phyloP scores from a whole-genome alignment of 2,888 invertebrate genomes.

The Druceiella hillmani region DNA sequence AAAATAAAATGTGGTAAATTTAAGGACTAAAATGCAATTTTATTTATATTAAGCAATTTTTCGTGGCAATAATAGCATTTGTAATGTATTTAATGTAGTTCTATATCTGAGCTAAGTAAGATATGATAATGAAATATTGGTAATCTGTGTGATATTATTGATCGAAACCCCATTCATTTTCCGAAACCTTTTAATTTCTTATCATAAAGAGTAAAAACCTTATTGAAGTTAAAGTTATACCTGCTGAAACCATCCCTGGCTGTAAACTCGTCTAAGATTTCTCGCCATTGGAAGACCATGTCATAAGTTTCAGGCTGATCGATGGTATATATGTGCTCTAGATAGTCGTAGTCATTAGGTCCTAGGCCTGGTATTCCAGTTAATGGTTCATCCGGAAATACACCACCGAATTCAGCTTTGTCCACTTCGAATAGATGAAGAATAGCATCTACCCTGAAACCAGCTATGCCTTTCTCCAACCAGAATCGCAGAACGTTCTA shows the following conservation, averaged over 20 bases:
- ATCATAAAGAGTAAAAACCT: too few relatives aligned
- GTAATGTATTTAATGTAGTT: too few relatives aligned
- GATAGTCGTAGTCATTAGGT: conserved; percentile 49
- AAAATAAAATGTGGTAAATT: too few relatives aligned
- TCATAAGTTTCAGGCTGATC: conserved; percentile 56
- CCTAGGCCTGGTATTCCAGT: conserved; percentile 36
- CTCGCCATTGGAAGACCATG: conserved; percentile 62
- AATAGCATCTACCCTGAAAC: conserved; percentile 78
- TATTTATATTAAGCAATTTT: too few relatives aligned
- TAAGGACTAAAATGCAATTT: too few relatives aligned
- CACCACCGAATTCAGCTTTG: conserved; percentile 29
- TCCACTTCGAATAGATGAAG: conserved; percentile 40
- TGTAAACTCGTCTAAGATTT: conserved; percentile 53
- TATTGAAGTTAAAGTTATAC: too few relatives aligned
- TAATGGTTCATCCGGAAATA: conserved; percentile 51
- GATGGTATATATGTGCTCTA: conserved; percentile 58
- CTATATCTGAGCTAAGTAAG: too few relatives aligned
- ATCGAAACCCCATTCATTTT: background rate
- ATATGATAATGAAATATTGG: too few relatives aligned
- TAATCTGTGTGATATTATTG: too few relatives aligned
- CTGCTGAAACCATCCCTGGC: conserved; percentile 37
- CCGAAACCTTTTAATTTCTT: background rate
- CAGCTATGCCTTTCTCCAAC: conserved; percentile 77
- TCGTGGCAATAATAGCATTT: too few relatives aligned
- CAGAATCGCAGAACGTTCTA: conserved; percentile 69